These are phyloP conservation scores for Branchipolynoe longqiensis DNA, from an alignment of 2,888 invertebrate species.

Conservation along the genomic window DNA sequence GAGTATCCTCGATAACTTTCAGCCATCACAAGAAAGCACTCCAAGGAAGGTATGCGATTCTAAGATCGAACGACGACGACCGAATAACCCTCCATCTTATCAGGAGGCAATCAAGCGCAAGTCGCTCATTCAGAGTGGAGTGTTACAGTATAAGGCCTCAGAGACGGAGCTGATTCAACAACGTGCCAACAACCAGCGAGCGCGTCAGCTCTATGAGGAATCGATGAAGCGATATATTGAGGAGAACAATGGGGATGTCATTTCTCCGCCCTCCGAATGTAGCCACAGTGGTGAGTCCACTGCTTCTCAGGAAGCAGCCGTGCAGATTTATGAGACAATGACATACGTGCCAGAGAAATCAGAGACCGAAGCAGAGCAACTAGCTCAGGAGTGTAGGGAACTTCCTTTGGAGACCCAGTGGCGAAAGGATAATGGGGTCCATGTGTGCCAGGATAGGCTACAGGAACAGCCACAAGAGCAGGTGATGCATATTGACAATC, in stretches of 20 bases:
- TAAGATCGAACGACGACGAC: slow-evolving; percentile 65
- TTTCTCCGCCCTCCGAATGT: background rate
- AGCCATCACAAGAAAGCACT: background rate
- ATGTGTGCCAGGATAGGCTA: background rate
- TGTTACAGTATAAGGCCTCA: background rate
- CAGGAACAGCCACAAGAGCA: slow-evolving; percentile 11
- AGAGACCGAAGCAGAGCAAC: background rate
- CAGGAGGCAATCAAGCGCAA: slow-evolving; percentile 76
- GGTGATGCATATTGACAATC: slow-evolving; percentile 20
- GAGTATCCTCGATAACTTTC: background rate
- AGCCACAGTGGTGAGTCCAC: background rate
- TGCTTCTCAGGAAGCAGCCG: background rate
- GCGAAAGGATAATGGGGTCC: background rate
- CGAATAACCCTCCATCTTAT: slow-evolving; percentile 76
- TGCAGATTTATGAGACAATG: slow-evolving; percentile 48
- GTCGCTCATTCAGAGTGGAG: slow-evolving; percentile 66
- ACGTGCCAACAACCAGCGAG: slow-evolving; percentile 73
- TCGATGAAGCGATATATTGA: slow-evolving; percentile 69
- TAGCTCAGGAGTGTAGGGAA: background rate
- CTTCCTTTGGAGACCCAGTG: too few species aligned
- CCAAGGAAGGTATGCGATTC: background rate
- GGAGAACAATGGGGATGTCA: background rate
- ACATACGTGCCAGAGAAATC: slow-evolving; percentile 31
- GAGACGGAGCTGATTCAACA: slow-evolving; percentile 66
- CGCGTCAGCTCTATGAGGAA: slow-evolving; percentile 76